phyloP scores from a whole-genome alignment of 2,888 invertebrate genomes.

The Hypena proboscidalis region DNA sequence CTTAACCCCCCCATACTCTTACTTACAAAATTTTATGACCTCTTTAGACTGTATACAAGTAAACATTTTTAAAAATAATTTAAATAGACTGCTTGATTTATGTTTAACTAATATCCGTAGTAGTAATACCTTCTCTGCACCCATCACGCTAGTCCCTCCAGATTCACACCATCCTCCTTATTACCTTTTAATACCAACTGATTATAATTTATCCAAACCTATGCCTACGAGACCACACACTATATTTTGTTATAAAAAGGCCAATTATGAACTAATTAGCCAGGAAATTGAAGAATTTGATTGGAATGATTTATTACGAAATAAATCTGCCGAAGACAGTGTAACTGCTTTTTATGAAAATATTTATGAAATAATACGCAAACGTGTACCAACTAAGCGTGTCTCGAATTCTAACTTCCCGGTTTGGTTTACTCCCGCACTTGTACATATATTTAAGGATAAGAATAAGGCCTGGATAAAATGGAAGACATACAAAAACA shows the following conservation, averaged over 20 bases:
- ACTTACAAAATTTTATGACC: background rate
- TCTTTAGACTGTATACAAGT: background rate
- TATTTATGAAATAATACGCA: background rate
- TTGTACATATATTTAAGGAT: no score
- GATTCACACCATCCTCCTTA: background rate
- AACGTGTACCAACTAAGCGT: background rate
- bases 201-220: background rate
- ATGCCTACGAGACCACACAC: background rate
- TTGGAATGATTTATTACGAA: background rate
- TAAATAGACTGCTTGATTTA: constrained; percentile 1
- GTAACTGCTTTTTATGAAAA: background rate
- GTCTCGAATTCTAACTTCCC: background rate
- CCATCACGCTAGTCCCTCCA: constrained; percentile 1
- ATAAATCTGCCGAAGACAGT: background rate
- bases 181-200: background rate
- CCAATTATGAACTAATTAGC: background rate
- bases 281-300: background rate
- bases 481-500: no score
- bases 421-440: no score
- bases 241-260: background rate
- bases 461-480: no score
- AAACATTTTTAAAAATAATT: background rate
- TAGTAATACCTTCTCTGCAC: constrained; percentile 1
- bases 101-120: constrained; percentile 1
- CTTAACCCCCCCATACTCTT: background rate